Evolutionary conservation across 2,113 vertebrate species (phyloP), one percentile per base, ranked within the genome.

Genomic region (Agelaius tricolor): DNA sequence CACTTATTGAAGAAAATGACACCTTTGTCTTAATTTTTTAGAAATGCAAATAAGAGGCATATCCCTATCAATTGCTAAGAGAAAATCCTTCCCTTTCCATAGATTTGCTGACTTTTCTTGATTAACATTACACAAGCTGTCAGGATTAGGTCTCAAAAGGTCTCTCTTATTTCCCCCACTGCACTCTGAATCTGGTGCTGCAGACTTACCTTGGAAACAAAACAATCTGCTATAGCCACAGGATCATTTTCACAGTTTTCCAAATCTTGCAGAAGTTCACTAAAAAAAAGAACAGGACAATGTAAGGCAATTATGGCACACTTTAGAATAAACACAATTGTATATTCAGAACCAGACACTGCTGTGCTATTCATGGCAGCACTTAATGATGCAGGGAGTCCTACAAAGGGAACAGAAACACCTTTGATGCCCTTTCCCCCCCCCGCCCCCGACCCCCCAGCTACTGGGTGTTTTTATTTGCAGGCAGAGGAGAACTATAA

Each of bases 181-280:
- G 31, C 17, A 63, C 72, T 84, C 49, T 62, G 62, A 33, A 82
- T 4, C n/a, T n/a, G 46, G 11, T 13, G 39, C 41, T 51, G n/a
- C 62, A 57, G 23, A 59, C 97, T 98, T 98, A 99, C 99, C 99
- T 99, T 99, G 87, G 99, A 99, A 90, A 99, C 99, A 88, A 99
- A 99, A 88, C 98, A 99, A 87, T 99, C 98, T 49, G 99, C 99
- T 91, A 99, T 99, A 90, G 98, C 98, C 92, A 99, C 99, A 47
- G 98, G 99, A 92, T 99, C 98, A 47, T 98, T 98, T 93, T 99
- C 98, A 97, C 99, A 99, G 97, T 98, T 98, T 97, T 99, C 98
- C 94, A 99, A 97, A 77, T 99, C 98, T 97, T 98, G 98, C 75
- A 99, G 96, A 93, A 99, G 98, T 93, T 98, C 98, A 97, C 98